These are phyloP conservation scores for Oscheius sp. DNA, from an alignment of 2,888 invertebrate genomes.

Conservation along the genomic window DNA sequence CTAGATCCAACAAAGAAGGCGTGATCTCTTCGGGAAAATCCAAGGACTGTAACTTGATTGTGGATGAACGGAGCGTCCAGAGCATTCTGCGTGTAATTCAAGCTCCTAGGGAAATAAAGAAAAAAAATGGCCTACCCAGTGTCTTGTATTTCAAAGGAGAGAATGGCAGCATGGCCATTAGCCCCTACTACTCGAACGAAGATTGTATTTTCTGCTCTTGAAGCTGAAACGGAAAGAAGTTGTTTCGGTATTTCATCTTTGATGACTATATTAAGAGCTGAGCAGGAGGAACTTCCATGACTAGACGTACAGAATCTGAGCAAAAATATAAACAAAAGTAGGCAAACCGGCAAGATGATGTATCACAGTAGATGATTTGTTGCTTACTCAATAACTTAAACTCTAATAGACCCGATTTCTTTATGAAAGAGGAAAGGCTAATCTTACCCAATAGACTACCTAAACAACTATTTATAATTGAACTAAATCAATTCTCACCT, in stretches of 20 bases:
- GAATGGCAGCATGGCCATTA: conserved; percentile 6
- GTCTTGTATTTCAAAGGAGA: conserved; percentile 22
- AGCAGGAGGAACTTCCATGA: conserved; percentile 10
- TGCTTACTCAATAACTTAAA: conserved; percentile 48
- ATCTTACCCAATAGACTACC: conserved; percentile 32
- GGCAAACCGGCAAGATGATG: conserved; percentile 40
- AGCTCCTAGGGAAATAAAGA: neutral
- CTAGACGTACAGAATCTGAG: conserved; percentile 25
- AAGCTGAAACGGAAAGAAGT: neutral
- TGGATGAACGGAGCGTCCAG: conserved; percentile 42
- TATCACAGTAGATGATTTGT: conserved; percentile 52
- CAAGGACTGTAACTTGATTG: conserved; percentile 24
- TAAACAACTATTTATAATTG: neutral
- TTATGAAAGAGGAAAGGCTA: neutral
- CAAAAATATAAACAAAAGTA: neutral
- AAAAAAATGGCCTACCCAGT: conserved; percentile 12
- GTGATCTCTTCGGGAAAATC: conserved; percentile 37
- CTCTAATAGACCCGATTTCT: conserved; percentile 37
- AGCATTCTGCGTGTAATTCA: conserved; percentile 1
- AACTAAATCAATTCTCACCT: neutral
- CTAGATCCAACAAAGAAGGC: conserved; percentile 45
- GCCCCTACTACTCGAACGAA: conserved; percentile 11
- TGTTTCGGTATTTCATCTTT: neutral
- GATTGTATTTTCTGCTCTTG: conserved; percentile 10
- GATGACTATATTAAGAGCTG: neutral